Evolutionary conservation across 92 coral and sea anemone species (phyloP).

Genomic region (Metridium senile): DNA sequence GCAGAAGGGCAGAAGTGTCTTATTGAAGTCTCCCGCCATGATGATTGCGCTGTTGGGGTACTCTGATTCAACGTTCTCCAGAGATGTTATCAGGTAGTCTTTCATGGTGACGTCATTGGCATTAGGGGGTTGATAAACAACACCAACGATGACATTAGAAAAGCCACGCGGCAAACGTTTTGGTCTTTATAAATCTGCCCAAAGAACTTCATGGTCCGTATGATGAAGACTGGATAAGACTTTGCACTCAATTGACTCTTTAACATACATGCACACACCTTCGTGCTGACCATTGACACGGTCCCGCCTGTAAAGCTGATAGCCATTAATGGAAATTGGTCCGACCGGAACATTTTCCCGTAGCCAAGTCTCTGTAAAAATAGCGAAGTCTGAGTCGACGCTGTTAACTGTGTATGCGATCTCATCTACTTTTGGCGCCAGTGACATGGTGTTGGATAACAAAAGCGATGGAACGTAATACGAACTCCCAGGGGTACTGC

Average conservation of each 20-base stretch:
- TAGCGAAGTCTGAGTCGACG: constrained; percentile 16
- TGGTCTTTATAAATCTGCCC: constrained; percentile 51
- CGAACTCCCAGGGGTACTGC: too few species aligned
- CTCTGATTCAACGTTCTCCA: constrained; percentile 45
- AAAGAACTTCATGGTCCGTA: constrained; percentile 43
- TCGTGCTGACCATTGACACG: constrained; percentile 47
- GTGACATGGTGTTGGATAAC: constrained; percentile 52
- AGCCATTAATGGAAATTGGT: constrained; percentile 42
- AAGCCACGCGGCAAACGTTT: constrained; percentile 59
- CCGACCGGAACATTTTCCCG: constrained; percentile 36
- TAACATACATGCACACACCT: constrained; percentile 55
- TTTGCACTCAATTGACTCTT: constrained; percentile 45
- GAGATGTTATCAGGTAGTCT: constrained; percentile 42
- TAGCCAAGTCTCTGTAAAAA: constrained; percentile 60
- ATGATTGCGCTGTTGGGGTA: constrained; percentile 60
- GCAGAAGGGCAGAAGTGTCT: constrained; percentile 43
- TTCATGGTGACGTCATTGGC: constrained; percentile 59
- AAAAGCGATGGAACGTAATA: constrained; percentile 56
- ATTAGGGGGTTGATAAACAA: constrained; percentile 57
- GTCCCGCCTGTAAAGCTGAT: constrained; percentile 43
- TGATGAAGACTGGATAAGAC: constrained; percentile 34
- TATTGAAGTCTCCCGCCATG: constrained; percentile 59
- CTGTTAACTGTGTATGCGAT: neutral
- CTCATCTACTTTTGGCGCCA: constrained; percentile 43
- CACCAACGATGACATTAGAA: constrained; percentile 54